Conservation (phyloP, 2,113 vertebrate species). For the Vidua chalybeata region DNA sequence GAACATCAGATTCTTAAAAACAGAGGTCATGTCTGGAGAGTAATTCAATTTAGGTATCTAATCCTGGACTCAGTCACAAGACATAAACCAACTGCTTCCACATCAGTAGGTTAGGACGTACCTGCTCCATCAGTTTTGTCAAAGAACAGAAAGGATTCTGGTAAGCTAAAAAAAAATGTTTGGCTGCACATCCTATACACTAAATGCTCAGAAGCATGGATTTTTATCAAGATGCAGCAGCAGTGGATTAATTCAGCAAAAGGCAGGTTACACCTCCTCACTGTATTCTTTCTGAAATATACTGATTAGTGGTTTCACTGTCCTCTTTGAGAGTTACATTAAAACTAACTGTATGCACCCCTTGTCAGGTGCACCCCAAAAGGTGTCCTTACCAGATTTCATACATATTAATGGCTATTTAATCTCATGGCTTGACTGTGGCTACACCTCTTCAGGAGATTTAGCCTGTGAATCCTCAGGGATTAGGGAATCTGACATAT, state of each 20-base stretch:
- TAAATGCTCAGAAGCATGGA: background rate
- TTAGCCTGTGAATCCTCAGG: background rate
- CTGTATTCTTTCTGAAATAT: background rate
- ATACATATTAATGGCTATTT: background rate
- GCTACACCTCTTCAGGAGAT: background rate
- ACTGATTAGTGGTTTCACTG: background rate
- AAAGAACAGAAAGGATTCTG: background rate
- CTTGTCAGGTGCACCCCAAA: background rate
- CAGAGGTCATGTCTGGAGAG: background rate
- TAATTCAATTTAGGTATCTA: background rate
- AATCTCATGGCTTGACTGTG: background rate
- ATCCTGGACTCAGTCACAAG: background rate
- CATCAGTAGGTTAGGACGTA: background rate
- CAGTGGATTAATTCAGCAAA: background rate
- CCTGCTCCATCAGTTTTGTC: background rate
- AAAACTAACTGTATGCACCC: background rate
- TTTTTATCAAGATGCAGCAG: background rate
- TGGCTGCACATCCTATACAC: background rate
- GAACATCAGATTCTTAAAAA: conserved; percentile 12
- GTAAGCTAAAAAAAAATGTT: background rate
- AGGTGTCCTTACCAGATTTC: background rate
- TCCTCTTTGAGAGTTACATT: background rate
- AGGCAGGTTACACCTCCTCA: background rate
- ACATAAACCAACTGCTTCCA: background rate
- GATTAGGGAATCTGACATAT: background rate